A percentile compares a stretch with the other conserved stretches of the same genome.
Evolutionary conservation across 2,888 invertebrate species (phyloP).

Genomic region (Drosophila mimetica): DNA sequence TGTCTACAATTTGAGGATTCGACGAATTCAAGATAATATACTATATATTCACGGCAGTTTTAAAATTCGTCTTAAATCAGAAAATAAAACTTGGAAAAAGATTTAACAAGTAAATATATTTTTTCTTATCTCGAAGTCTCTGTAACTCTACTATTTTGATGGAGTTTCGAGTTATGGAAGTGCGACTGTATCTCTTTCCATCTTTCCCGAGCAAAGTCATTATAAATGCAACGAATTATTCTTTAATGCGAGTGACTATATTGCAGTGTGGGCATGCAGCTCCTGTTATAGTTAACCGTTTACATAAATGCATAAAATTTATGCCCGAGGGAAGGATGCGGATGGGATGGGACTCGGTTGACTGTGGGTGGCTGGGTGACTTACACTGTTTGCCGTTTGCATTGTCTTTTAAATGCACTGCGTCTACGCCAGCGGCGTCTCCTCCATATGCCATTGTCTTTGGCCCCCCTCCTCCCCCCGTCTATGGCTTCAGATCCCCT

Average conservation of each 20-base stretch:
- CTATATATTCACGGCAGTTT: no score
- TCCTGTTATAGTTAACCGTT: constrained; percentile 50
- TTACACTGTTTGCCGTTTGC: constrained; percentile 55
- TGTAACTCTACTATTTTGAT: no score
- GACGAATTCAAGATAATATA: no score
- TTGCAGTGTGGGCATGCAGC: constrained; percentile 7
- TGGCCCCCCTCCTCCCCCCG: neutral
- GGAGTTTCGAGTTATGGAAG: no score
- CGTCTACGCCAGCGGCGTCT: constrained; percentile 54
- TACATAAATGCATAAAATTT: constrained; percentile 75
- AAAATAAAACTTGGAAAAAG: no score
- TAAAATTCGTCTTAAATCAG: no score
- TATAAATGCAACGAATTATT: neutral
- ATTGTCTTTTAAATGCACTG: constrained; percentile 64
- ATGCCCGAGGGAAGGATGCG: constrained; percentile 14
- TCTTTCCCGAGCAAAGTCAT: no score
- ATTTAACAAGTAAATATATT: no score
- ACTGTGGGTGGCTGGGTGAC: constrained; percentile 4
- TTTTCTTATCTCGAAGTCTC: no score
- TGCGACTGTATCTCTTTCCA: no score
- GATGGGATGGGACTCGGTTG: neutral
- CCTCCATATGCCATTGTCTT: constrained; percentile 33
- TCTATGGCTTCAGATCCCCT: constrained; percentile 8
- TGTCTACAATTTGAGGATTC: no score
- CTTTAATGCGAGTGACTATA: neutral